A percentile compares a stretch with the other conserved stretches of the same genome.
Evolutionary conservation across 2,113 vertebrate genomes (phyloP).

Genomic region (Eretmochelys imbricata): DNA sequence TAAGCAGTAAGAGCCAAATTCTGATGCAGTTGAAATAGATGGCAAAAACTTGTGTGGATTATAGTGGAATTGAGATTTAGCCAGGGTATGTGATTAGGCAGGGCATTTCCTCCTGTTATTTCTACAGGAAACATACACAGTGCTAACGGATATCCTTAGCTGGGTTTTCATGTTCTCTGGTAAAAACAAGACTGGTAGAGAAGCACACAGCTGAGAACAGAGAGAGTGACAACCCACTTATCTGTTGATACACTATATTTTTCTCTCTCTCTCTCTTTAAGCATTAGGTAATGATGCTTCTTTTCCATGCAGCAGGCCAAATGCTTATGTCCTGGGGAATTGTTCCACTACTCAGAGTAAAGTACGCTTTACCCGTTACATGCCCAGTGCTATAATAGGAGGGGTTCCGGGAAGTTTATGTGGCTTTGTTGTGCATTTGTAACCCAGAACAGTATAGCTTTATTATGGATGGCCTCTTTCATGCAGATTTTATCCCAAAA

Average conservation of each 20-base stretch:
- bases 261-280: background rate
- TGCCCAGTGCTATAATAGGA: background rate
- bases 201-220: background rate
- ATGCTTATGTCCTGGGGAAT: background rate
- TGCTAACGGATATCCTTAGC: slow-evolving; percentile 88
- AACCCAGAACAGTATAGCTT: background rate
- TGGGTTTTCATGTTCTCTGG: slow-evolving; percentile 76
- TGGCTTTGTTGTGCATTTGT: background rate
- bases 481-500: background rate
- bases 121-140: slow-evolving; percentile 84
- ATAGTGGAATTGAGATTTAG: slow-evolving; percentile 28
- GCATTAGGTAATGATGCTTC: background rate
- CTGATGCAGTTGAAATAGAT: background rate
- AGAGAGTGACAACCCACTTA: slow-evolving; percentile 27
- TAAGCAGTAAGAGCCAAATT: background rate
- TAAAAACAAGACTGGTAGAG: slow-evolving; percentile 41
- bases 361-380: background rate
- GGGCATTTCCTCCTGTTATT: slow-evolving; percentile 91
- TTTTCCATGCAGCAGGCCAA: background rate
- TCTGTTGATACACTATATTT: slow-evolving; percentile 1
- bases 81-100: slow-evolving; percentile 66
- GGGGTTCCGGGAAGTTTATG: background rate
- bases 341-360: background rate
- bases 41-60: slow-evolving; percentile 23
- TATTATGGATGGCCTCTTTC: background rate